Percentiles rank a stretch among this genome's conserved stretches.
Conservation (phyloP, 1,140 invertebrate species). For the Centruroides vittatus region DNA sequence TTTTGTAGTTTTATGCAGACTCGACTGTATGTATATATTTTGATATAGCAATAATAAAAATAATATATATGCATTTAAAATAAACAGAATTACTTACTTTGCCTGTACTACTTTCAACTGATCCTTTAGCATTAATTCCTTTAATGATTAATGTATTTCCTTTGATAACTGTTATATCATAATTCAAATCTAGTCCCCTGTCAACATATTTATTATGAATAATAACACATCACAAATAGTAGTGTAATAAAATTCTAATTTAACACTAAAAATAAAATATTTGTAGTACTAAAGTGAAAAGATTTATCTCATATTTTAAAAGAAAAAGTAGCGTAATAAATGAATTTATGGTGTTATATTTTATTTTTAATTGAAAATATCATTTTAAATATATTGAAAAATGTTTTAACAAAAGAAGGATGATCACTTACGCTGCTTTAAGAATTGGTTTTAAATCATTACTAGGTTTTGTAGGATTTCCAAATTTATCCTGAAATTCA, state of each 20-base stretch:
- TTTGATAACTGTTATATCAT: constrained; percentile 21
- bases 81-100: constrained; percentile 20
- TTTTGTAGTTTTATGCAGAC: too few relatives aligned
- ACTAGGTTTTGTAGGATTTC: constrained; percentile 25
- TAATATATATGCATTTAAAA: not conserved
- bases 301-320: too few relatives aligned
- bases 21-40: too few relatives aligned
- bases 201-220: constrained; percentile 7
- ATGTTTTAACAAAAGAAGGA: not conserved
- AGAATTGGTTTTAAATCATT: constrained; percentile 23
- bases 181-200: constrained; percentile 27
- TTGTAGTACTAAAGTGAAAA: too few relatives aligned
- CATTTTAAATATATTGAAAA: too few relatives aligned
- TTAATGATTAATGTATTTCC: constrained; percentile 26
- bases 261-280: too few relatives aligned
- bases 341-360: too few relatives aligned
- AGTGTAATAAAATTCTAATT: too few relatives aligned
- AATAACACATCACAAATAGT: constrained; percentile 7
- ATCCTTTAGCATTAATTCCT: constrained; percentile 25
- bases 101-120: constrained; percentile 21
- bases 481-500: constrained; percentile 29
- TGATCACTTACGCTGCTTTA: constrained; percentile 24
- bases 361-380: too few relatives aligned
- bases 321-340: too few relatives aligned
- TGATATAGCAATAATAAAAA: too few relatives aligned